A percentile compares a stretch with the other conserved stretches of the same genome.
Evolutionary conservation across 2,113 vertebrate genomes (phyloP).

Genomic region (Girardinichthys multiradiatus): DNA sequence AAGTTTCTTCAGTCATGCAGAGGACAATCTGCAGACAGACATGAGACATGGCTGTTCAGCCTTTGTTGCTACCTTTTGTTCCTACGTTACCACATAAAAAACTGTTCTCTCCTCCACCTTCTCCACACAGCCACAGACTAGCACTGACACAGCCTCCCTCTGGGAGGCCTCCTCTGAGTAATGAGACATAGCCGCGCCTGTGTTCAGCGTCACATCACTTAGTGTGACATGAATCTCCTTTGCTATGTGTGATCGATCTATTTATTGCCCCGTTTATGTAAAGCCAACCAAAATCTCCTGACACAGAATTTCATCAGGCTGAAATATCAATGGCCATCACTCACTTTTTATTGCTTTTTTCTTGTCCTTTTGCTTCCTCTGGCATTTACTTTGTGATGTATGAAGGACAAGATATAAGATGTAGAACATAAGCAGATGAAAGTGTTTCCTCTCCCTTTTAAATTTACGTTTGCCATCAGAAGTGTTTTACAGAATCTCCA

Average conservation of each 20-base stretch:
- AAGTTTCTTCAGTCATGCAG: not conserved
- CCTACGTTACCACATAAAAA: slow-evolving; percentile 16
- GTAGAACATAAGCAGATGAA: slow-evolving; percentile 21
- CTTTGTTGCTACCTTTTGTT: slow-evolving; percentile 9
- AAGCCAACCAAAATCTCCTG: slow-evolving; percentile 72
- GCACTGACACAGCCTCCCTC: slow-evolving; percentile 19
- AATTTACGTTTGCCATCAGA: not conserved
- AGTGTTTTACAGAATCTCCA: not conserved
- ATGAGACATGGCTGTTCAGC: not conserved
- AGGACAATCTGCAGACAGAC: not conserved
- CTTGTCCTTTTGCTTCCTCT: slow-evolving; percentile 52
- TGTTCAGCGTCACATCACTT: slow-evolving; percentile 67
- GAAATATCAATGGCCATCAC: slow-evolving; percentile 76
- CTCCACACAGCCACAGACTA: slow-evolving; percentile 19
- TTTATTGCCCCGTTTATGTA: slow-evolving; percentile 80
- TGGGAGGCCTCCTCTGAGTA: slow-evolving; percentile 60
- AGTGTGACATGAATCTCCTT: slow-evolving; percentile 73
- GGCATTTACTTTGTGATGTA: slow-evolving; percentile 59
- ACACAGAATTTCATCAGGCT: slow-evolving; percentile 54
- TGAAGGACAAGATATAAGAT: slow-evolving; percentile 35
- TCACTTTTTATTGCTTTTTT: slow-evolving; percentile 69
- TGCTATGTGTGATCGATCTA: slow-evolving; percentile 76
- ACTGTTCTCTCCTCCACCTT: slow-evolving; percentile 2
- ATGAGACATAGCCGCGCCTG: slow-evolving; percentile 60
- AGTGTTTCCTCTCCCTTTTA: slow-evolving; percentile 15